These are phyloP conservation scores for Eumeta japonica DNA, from an alignment of 1,140 invertebrate species.

Conservation along the genomic window DNA sequence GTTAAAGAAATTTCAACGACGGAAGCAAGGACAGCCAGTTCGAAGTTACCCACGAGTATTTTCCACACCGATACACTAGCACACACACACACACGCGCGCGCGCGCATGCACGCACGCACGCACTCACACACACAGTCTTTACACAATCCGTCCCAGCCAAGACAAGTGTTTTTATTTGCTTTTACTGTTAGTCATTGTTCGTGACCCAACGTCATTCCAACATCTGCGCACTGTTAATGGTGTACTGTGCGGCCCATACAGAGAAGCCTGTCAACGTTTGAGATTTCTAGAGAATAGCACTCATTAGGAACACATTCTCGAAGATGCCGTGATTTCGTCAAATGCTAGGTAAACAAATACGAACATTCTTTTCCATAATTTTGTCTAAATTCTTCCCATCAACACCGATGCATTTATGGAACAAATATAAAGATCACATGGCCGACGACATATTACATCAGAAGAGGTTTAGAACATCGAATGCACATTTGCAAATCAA, in stretches of 20 bases:
- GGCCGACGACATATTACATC: constrained; percentile 28
- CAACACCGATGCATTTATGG: constrained; percentile 29
- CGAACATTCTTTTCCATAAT: constrained; percentile 42
- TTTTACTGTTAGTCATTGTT: constrained; percentile 46
- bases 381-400: constrained; percentile 33
- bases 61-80: constrained; percentile 32
- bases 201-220: constrained; percentile 45
- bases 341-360: constrained; percentile 29
- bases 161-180: too few relatives aligned
- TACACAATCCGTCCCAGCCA: too few relatives aligned
- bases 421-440: constrained; percentile 38
- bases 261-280: constrained; percentile 31
- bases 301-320: constrained; percentile 36
- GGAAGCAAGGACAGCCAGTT: constrained; percentile 29
- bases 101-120: constrained; percentile 38
- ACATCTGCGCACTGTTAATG: constrained; percentile 41
- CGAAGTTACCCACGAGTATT: constrained; percentile 23
- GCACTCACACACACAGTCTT: constrained; percentile 52
- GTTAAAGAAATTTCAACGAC: constrained; percentile 30
- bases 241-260: constrained; percentile 25
- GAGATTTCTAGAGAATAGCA: constrained; percentile 35
- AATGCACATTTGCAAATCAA: constrained; percentile 23
- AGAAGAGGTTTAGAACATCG: constrained; percentile 15
- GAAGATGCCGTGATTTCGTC: constrained; percentile 28
- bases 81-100: constrained; percentile 43